A percentile compares a stretch with the other conserved stretches of the same genome.
Conservation (phyloP, 2,113 vertebrate species). For the Astatoreochromis straeleni region DNA sequence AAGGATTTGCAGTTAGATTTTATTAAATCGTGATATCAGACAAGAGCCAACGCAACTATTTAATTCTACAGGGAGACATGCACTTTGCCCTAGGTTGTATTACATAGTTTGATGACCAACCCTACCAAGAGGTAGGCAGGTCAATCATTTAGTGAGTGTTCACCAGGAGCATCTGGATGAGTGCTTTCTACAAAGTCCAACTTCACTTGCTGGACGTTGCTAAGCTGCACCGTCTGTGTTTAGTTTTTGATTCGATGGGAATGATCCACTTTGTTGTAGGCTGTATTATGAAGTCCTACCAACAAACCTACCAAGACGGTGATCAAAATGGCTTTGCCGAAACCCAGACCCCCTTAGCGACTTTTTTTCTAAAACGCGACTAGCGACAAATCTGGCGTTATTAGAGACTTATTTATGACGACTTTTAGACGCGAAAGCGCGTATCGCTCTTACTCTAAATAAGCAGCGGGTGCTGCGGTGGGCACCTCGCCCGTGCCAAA, state of each 20-base stretch:
- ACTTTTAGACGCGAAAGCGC: too few relatives aligned
- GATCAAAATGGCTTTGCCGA: slow-evolving; percentile 15
- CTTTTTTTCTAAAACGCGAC: too few relatives aligned
- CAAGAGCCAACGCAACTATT: background rate
- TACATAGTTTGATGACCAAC: background rate
- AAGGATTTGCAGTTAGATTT: background rate
- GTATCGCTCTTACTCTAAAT: too few relatives aligned
- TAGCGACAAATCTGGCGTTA: too few relatives aligned
- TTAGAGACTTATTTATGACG: too few relatives aligned
- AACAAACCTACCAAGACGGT: background rate
- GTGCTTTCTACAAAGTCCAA: background rate
- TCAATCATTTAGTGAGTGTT: background rate
- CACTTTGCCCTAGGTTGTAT: background rate
- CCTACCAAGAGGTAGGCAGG: background rate
- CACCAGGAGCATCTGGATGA: background rate
- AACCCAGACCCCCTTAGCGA: slow-evolving; percentile 5
- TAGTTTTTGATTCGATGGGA: background rate
- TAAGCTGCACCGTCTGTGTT: background rate
- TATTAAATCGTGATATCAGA: background rate
- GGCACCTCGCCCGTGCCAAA: too few relatives aligned
- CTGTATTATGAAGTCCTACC: background rate
- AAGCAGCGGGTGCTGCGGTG: too few relatives aligned
- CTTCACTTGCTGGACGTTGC: background rate
- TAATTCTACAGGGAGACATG: background rate
- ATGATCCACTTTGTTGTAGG: background rate